Conservation (phyloP, 2,888 invertebrate species). For the Drosophila kambysellisi region DNA sequence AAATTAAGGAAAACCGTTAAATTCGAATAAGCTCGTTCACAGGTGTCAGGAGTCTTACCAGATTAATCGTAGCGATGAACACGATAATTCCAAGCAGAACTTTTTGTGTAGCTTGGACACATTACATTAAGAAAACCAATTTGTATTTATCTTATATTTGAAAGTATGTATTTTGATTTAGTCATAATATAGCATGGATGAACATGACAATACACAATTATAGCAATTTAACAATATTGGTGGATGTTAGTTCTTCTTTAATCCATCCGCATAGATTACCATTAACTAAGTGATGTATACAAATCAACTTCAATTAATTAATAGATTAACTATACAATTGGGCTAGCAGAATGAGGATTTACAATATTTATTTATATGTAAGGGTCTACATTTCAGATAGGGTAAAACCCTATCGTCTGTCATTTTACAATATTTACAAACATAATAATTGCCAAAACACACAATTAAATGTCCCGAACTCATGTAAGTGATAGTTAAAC, state of each 20-base stretch:
- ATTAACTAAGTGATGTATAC: constrained; percentile 51
- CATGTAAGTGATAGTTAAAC: constrained; percentile 54
- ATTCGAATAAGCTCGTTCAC: not conserved
- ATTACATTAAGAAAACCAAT: constrained; percentile 5
- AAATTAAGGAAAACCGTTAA: not conserved
- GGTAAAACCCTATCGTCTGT: constrained; percentile 34
- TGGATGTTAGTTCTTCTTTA: constrained; percentile 26
- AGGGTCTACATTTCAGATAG: constrained; percentile 22
- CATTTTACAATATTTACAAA: constrained; percentile 74
- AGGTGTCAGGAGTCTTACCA: not conserved
- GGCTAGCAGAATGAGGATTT: constrained; percentile 47
- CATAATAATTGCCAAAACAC: constrained; percentile 65
- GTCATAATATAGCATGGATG: constrained; percentile 58
- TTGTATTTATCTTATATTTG: constrained; percentile 59
- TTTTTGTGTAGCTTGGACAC: not conserved
- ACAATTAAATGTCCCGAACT: constrained; percentile 41
- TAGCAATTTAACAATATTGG: constrained; percentile 62
- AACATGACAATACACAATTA: constrained; percentile 54
- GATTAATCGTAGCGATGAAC: not conserved
- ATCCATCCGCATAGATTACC: constrained; percentile 34
- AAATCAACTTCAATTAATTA: constrained; percentile 55
- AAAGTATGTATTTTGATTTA: constrained; percentile 71
- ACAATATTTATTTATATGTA: constrained; percentile 19
- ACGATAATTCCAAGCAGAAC: not conserved
- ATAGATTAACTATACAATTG: constrained; percentile 63